Percentiles rank a stretch among this genome's conserved stretches.
These are phyloP conservation scores for Erynnis tages DNA, from an alignment of 2,888 invertebrate species.

Conservation along the genomic window DNA sequence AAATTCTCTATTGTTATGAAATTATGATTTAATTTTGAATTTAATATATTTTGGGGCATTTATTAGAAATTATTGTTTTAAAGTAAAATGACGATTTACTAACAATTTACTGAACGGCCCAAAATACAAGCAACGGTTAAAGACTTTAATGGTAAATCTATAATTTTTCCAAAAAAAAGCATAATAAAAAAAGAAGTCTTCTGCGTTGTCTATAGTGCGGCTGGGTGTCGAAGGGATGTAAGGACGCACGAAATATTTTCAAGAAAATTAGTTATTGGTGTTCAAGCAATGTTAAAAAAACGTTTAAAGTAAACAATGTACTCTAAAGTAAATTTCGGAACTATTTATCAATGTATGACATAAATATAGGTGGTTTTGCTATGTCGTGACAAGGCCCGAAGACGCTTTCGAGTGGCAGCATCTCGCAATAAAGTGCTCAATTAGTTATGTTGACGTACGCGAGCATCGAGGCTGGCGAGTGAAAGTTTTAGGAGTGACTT, in stretches of 20 bases:
- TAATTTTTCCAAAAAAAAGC: conserved; percentile 43
- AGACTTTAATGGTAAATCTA: conserved; percentile 51
- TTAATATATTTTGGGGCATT: too few species aligned
- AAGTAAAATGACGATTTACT: neutral
- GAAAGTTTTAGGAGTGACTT: conserved; percentile 56
- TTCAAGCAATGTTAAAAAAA: neutral
- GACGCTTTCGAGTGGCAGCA: conserved; percentile 43
- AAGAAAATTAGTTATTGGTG: conserved; percentile 32
- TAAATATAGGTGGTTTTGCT: neutral
- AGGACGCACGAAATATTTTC: conserved; percentile 56
- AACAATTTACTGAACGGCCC: neutral
- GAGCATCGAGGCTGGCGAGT: conserved; percentile 55
- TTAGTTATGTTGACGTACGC: conserved; percentile 68
- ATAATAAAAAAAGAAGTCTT: too few species aligned
- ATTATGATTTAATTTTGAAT: too few species aligned
- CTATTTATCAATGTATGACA: neutral
- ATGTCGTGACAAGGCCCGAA: conserved; percentile 8
- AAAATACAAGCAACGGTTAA: neutral
- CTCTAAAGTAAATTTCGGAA: neutral
- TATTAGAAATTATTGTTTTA: too few species aligned
- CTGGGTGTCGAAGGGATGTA: conserved; percentile 35
- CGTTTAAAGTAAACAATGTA: conserved; percentile 8
- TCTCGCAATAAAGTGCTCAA: conserved; percentile 53
- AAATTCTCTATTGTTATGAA: too few species aligned
- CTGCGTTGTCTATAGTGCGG: conserved; percentile 48